These are phyloP conservation scores for Phymorhynchus buccinoides DNA, from an alignment of 1,140 invertebrate species.

Conservation along the genomic window DNA sequence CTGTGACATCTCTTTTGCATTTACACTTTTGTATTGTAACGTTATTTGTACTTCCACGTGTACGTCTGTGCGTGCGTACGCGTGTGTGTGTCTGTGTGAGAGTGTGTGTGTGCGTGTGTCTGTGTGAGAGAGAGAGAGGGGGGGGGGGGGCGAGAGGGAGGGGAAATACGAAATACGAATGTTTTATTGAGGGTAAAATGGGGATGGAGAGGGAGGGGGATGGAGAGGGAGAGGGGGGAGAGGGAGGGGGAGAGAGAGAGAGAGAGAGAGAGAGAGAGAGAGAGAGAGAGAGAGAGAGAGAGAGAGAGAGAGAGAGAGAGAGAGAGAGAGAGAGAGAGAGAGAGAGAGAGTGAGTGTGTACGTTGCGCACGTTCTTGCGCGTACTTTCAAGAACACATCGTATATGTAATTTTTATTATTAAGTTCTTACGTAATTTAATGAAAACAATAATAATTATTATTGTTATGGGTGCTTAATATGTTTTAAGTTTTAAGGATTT, in stretches of 20 bases:
- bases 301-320: neutral
- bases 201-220: neutral
- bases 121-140: constrained; percentile 28
- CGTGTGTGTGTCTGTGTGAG: neutral
- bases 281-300: neutral
- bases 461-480: too few relatives aligned
- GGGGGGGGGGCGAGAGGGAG: constrained; percentile 6
- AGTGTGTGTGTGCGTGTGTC: neutral
- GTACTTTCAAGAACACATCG: too few relatives aligned
- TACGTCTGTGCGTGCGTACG: too few relatives aligned
- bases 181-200: neutral
- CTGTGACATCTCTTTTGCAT: too few relatives aligned
- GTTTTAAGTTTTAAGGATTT: too few relatives aligned
- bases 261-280: neutral
- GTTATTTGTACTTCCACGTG: neutral
- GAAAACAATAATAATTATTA: too few relatives aligned
- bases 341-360: neutral
- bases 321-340: neutral
- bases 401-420: too few relatives aligned
- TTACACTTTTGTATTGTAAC: too few relatives aligned
- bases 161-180: neutral
- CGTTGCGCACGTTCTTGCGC: too few relatives aligned
- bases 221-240: neutral
- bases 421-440: too few relatives aligned
- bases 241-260: neutral